Conservation (phyloP, 2,888 invertebrate species). For the Urechis unicinctus region DNA sequence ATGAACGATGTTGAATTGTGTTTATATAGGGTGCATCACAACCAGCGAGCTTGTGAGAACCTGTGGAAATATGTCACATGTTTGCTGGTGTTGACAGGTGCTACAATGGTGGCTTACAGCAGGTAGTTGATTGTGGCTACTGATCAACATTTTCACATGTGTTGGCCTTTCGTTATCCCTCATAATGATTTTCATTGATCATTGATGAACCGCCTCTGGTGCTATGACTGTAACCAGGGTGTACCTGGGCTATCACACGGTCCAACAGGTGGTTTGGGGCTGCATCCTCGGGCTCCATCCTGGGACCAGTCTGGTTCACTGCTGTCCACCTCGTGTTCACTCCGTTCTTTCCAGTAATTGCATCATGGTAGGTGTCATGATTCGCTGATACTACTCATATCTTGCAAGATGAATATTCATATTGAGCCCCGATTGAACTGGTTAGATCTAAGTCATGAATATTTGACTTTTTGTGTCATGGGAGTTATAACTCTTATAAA, state of each 20-base stretch:
- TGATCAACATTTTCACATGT: too few species aligned
- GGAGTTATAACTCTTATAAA: too few species aligned
- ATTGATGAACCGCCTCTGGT: background rate
- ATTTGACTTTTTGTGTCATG: background rate
- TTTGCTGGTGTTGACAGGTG: constrained; percentile 26
- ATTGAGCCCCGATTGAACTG: background rate
- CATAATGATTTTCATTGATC: too few species aligned
- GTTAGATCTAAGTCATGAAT: background rate
- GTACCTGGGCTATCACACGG: constrained; percentile 80
- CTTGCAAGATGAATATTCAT: too few species aligned
- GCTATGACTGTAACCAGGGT: constrained; percentile 55
- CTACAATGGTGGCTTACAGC: constrained; percentile 44
- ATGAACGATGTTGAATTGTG: too few species aligned
- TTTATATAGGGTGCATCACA: constrained; percentile 72
- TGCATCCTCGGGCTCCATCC: constrained; percentile 64
- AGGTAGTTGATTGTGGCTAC: constrained; percentile 41
- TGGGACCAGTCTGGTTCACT: constrained; percentile 76
- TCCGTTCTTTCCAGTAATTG: constrained; percentile 76
- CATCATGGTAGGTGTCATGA: constrained; percentile 68
- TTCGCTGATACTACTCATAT: too few species aligned
- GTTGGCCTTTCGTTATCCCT: too few species aligned
- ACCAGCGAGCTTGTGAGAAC: constrained; percentile 35
- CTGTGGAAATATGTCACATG: constrained; percentile 41
- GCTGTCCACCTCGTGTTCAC: constrained; percentile 74
- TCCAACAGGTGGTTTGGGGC: constrained; percentile 76